Evolutionary conservation across 1,140 invertebrate species (phyloP), one percentile per base, ranked within the genome.

Genomic region (Drosophila sucinea): DNA sequence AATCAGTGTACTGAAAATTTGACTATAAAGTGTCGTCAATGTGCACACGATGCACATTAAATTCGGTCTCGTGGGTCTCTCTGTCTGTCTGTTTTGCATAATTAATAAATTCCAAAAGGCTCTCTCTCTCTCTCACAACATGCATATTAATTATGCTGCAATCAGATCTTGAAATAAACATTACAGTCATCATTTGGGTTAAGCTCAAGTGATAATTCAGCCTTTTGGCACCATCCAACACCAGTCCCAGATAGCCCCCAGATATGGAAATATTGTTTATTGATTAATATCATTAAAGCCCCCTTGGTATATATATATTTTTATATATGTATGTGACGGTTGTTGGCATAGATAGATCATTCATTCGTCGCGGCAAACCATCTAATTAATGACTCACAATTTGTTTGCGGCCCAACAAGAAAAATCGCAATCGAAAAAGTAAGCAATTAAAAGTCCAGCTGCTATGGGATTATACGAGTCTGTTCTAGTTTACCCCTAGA

Each of bases 191-290:
- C 41, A 41, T 60, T 17, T 75, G 38, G 47, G 51, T 23, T 41
- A 73, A 74, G 32, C 29, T 32, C 61, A 66, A 77, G 75, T 71
- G 75, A 70, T 85, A 85, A 84, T 74, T 71, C 65, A 51, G 41
- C 57, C 60, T 71, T 73, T 84, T 70, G 64, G 62, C 73, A 81
- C 61, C 64, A 38, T 2, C 35, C 0, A 2, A 2, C 30, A 4
- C 2, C 4, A 38, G 35, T 54, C 2, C 4, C 47, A 60, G 35
- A 33, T 71, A 51, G 44, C 7, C 44, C 3, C 44, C 44, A 27
- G 44, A 38, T 60, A 23, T 41, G 51, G 38, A 11, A 58, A 62
- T 40, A 38, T 29, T 30, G 25, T 58, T 30, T 80, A 74, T 83
- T 83, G 73, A 66, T 69, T 70, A 68, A 65, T 51, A 32, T 58